Base-by-base conservation (phyloP, 2,797 vertebrate species). In the Betta splendens region DNA sequence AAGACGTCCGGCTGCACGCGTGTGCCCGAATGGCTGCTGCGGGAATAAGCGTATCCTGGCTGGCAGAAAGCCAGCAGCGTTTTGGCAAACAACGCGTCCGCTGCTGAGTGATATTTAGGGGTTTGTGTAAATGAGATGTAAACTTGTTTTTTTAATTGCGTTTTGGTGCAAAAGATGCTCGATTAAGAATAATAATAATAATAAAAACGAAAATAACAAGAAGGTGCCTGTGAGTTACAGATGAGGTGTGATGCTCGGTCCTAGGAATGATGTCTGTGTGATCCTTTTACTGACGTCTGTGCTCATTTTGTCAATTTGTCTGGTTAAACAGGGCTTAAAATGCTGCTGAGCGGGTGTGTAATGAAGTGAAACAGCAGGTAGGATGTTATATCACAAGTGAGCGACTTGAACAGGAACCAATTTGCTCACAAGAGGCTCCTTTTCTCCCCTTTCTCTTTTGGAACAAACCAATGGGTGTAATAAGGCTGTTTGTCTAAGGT, bases 401-500 rank as follows among this genome's bases (percentile, higher is more conserved):
- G 49, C 70, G 70, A 10, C 20, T 55, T 37, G 40, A 77, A 66
- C 28, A 43, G 23, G 26, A 76, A 77, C 43, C 54, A 65, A 32
- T 77, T 54, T 81, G 56, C 58, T n/a, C 49, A 74, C 31, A 21
- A 52, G 37, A 60, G 37, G 58, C 40, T 50, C 12, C 40, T 8
- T 48, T 38, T 55, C 53, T 58, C 39, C 17, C n/a, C 43, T 50
- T 48, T 58, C 23, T 28, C 47, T 46, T n/a, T 53, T 38, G 53
- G 33, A 58, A 50, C 58, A 69, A 72, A 80, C 78, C 69, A 76
- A 48, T 32, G 36, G 47, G 37, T 64, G 23, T 51, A 49, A 78
- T 72, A 56, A 55, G 22, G 47, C 43, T 81, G 79, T 85, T 85
- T 79, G 62, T 81, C 84, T 72, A 78, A 72, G 70, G 74, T 84